Evolutionary conservation across 2,797 vertebrate genomes (phyloP).

Genomic region (Meda fulgida): DNA sequence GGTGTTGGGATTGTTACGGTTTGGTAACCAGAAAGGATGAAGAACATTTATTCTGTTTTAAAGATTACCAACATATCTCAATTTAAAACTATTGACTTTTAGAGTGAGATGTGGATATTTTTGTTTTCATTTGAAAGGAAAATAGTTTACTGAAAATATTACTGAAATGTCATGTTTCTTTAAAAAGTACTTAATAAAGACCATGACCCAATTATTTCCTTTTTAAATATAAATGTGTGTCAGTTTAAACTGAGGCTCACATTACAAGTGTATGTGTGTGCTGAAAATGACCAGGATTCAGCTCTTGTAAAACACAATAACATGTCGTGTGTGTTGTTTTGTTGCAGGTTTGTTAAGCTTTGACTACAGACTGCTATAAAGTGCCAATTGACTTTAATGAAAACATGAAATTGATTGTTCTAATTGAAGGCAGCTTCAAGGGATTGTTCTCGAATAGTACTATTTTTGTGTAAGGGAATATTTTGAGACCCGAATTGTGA

Average conservation of each 20-base stretch:
- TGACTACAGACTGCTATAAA: neutral
- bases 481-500: constrained; percentile 4
- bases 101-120: neutral
- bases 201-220: neutral
- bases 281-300: neutral
- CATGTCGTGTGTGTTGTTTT: neutral
- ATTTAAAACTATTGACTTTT: neutral
- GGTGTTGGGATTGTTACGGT: neutral
- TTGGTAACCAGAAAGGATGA: neutral
- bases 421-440: neutral
- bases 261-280: neutral
- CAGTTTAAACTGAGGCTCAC: neutral
- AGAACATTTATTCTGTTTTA: neutral
- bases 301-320: neutral
- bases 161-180: neutral
- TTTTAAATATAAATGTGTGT: neutral
- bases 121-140: neutral
- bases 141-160: neutral
- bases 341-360: neutral
- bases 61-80: neutral
- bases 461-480: constrained; percentile 17
- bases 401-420: neutral
- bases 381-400: constrained; percentile 10
- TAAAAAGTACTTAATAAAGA: neutral
- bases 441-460: neutral